A percentile compares a stretch with the other conserved stretches of the same genome.
phyloP scores from a whole-genome alignment of 2,888 invertebrate genomes.

The Corbicula japonica region DNA sequence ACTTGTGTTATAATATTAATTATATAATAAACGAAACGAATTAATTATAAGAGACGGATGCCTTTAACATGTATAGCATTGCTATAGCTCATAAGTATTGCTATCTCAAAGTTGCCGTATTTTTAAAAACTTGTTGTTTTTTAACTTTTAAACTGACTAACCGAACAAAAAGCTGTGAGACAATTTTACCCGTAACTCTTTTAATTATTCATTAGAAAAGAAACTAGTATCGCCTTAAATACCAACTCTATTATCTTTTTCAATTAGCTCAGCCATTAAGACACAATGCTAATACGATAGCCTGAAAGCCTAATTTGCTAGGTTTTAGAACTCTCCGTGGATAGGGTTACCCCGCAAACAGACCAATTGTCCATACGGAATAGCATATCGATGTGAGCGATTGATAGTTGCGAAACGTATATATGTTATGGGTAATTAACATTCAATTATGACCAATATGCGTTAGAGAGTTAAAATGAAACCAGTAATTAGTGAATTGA shows the following conservation, averaged over 20 bases:
- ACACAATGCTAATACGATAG: constrained; percentile 6
- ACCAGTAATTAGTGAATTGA: constrained; percentile 54
- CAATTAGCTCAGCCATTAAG: constrained; percentile 16
- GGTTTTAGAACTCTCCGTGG: constrained; percentile 8
- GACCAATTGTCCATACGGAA: constrained; percentile 31
- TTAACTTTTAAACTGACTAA: too few species aligned
- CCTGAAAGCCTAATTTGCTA: constrained; percentile 3
- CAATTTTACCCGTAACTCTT: too few species aligned
- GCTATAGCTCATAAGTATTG: too few species aligned
- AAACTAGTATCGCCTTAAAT: constrained; percentile 5
- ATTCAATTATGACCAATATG: constrained; percentile 55
- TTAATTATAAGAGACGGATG: too few species aligned
- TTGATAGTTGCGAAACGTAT: constrained; percentile 28
- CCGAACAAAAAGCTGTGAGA: too few species aligned
- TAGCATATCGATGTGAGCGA: constrained; percentile 21
- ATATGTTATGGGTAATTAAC: constrained; percentile 55
- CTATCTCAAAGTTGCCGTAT: too few species aligned
- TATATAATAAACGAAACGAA: too few species aligned
- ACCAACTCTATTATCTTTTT: constrained; percentile 14
- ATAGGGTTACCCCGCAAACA: constrained; percentile 11
- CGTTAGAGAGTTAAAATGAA: constrained; percentile 54
- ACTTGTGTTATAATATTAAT: too few species aligned
- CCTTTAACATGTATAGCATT: too few species aligned
- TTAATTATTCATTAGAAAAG: too few species aligned
- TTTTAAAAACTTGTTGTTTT: too few species aligned